A percentile compares a stretch with the other conserved stretches of the same genome.
phyloP scores from a whole-genome alignment of 2,888 invertebrate genomes.

The Tromatobia lineatoria region DNA sequence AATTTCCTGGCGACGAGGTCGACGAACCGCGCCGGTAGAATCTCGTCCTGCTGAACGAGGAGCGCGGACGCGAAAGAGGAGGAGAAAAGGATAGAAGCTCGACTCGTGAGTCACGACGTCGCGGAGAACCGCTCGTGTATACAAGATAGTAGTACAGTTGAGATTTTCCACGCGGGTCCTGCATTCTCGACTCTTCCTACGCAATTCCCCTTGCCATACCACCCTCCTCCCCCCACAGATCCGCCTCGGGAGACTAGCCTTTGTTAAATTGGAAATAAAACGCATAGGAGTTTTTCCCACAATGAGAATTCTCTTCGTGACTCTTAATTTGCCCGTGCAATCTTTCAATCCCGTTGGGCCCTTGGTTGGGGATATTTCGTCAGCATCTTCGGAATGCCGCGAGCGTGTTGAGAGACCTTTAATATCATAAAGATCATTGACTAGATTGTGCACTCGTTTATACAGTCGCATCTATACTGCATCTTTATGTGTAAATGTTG shows the following conservation, averaged over 20 bases:
- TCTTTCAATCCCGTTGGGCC: background rate
- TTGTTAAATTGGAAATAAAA: conserved; percentile 31
- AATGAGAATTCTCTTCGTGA: background rate
- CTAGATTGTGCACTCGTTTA: conserved; percentile 17
- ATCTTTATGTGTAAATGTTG: no score
- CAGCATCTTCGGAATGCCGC: background rate
- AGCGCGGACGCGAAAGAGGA: conserved; percentile 31
- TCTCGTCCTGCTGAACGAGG: conserved; percentile 71
- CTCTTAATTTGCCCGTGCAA: conserved; percentile 25
- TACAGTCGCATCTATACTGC: background rate
- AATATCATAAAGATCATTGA: conserved; percentile 31
- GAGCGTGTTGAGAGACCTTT: conserved; percentile 7
- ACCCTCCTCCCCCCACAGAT: background rate
- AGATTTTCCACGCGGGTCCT: conserved; percentile 62
- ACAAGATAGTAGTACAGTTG: conserved; percentile 31
- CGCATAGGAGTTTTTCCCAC: background rate
- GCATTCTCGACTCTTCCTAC: conserved; percentile 44
- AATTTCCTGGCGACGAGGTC: conserved; percentile 81
- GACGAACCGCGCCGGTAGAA: conserved; percentile 78
- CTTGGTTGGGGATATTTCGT: background rate
- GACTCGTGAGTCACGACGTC: conserved; percentile 79
- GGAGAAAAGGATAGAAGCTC: conserved; percentile 69
- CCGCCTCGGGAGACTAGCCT: conserved; percentile 22
- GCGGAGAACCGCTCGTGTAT: conserved; percentile 52
- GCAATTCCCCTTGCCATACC: conserved; percentile 25